These are phyloP conservation scores for Parasteatoda tepidariorum DNA, from an alignment of 1,140 invertebrate genomes.

Conservation along the genomic window DNA sequence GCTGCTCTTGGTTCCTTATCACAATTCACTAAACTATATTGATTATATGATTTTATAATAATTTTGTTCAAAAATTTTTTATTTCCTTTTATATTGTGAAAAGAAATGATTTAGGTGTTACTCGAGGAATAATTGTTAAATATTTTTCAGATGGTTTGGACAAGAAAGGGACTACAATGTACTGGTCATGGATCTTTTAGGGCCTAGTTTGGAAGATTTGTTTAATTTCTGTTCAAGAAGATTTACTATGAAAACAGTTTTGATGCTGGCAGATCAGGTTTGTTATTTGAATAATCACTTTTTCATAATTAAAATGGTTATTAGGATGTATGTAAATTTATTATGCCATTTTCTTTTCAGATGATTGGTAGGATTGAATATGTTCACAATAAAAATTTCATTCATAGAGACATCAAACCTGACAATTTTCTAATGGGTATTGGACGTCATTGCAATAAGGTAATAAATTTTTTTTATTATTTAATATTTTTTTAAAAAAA, in stretches of 20 bases:
- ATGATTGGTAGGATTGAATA: constrained; percentile 76
- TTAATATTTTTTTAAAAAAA: too few species aligned
- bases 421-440: constrained; percentile 73
- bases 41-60: too few species aligned
- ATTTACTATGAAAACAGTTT: constrained; percentile 97
- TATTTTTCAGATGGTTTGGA: constrained; percentile 76
- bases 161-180: constrained; percentile 95
- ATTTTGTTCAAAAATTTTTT: too few species aligned
- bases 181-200: constrained; percentile 95
- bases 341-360: constrained; percentile 61
- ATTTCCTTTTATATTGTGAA: too few species aligned
- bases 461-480: constrained; percentile 21
- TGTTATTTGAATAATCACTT: background rate
- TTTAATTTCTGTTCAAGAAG: constrained; percentile 96
- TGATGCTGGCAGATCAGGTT: constrained; percentile 95
- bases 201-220: constrained; percentile 94
- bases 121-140: too few species aligned
- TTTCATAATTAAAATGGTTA: background rate
- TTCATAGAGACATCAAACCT: constrained; percentile 72
- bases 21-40: too few species aligned
- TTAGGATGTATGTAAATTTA: background rate
- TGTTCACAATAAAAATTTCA: constrained; percentile 77
- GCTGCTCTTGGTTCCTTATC: too few species aligned
- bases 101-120: too few species aligned
- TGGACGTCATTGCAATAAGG: constrained; percentile 67